Evolutionary conservation across 2,888 invertebrate species (phyloP), one percentile per base, ranked within the genome.

Genomic region (Drosophila paramelanica): DNA sequence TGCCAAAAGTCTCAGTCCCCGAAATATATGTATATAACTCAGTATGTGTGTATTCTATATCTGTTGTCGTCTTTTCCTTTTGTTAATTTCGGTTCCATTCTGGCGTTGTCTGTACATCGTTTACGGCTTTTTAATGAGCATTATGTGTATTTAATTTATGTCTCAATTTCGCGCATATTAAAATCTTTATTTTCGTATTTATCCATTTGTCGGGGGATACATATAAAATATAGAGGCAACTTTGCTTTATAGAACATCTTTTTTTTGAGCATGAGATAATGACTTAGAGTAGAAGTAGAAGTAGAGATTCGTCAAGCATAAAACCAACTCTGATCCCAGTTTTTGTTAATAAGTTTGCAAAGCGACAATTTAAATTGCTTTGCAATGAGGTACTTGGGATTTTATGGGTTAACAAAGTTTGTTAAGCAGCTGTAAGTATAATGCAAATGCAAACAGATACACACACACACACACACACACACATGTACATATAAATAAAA

Each of bases 101-200:
- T 17, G 61, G 11, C 42, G 45, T 13, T 68, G 62, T 72, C 49
- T 55, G 64, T 45, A 67, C 62, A 31, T 56, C 81, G 67, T 89
- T 89, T 82, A 89, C 81, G 83, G 79, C 76, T 58, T 73, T 77
- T 79, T 89, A 87, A 88, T 89, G 83, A 79, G 79, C 72, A 87
- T 88, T 89, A 87, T 89, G 84, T 73, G 78, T 61, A 60, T 89
- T 88, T 89, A 89, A 88, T 89, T 88, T 87, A 84, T 89, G 84
- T 76, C 77, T 77, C 77, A 88, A 88, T 88, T 89, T 78, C 71
- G 71, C 73, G 81, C 70, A 75, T 75, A 83, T 88, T 81, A 82
- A 89, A 79, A 82, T 85, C 62, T 70, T 77, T 73, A 69, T 77
- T 79, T 73, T 68, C 52, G 45, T 33, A 20, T 27, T 11, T 42